Conservation (phyloP, 2,888 invertebrate species). For the Lapara coniferarum region DNA sequence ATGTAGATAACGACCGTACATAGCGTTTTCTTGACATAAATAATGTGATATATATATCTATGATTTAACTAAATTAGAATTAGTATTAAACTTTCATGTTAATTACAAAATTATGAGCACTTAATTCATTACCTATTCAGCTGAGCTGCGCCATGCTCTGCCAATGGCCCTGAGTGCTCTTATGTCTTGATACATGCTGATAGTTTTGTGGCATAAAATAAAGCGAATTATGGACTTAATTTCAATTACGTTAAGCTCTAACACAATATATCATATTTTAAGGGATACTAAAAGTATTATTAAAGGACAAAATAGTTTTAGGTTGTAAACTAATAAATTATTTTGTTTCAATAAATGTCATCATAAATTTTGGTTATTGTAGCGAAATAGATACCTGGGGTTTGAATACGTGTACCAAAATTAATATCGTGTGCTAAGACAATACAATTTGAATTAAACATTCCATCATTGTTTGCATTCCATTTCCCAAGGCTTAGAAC, state of each 20-base stretch:
- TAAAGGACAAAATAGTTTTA: not conserved
- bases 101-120: constrained; percentile 5
- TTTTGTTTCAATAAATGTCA: not conserved
- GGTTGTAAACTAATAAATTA: not conserved
- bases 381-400: not conserved
- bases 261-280: not conserved
- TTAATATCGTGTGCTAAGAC: not conserved
- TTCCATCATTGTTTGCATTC: not conserved
- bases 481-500: not conserved
- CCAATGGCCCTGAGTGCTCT: constrained; percentile 26
- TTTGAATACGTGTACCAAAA: constrained; percentile 2
- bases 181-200: constrained; percentile 31
- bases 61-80: too few species aligned
- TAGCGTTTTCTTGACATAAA: too few species aligned
- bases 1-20: too few species aligned
- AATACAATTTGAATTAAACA: not conserved
- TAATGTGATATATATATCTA: too few species aligned
- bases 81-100: not conserved
- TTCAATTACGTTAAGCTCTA: not conserved
- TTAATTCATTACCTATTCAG: constrained; percentile 9
- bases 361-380: not conserved
- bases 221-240: constrained; percentile 18
- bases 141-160: constrained; percentile 6
- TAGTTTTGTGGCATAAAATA: constrained; percentile 30
- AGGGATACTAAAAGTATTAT: not conserved